Conservation (phyloP, 1,140 invertebrate species). For the Drosophila burlai region DNA sequence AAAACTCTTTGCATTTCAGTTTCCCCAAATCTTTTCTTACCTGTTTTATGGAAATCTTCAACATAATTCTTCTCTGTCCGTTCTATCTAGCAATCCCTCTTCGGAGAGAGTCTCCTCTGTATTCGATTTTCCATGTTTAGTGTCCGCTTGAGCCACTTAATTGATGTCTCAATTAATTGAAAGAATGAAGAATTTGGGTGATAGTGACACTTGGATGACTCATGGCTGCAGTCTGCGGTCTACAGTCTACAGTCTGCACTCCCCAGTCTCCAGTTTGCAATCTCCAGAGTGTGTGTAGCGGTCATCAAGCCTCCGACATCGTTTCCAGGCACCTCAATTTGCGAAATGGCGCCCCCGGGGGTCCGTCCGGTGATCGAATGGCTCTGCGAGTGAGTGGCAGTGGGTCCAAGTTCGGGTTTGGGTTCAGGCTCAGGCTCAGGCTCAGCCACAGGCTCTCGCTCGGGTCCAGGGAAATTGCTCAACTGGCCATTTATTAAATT, state of each 20-base stretch:
- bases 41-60: not conserved
- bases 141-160: not conserved
- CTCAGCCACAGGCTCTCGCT: not conserved
- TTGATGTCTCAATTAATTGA: constrained; percentile 13
- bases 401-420: constrained; percentile 5
- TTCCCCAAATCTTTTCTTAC: not conserved
- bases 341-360: constrained; percentile 42
- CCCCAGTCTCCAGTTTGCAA: not conserved
- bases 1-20: not conserved
- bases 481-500: constrained; percentile 57
- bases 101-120: not conserved
- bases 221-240: not conserved
- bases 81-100: no score
- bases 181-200: not conserved
- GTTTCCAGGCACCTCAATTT: constrained; percentile 41
- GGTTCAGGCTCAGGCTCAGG: not conserved
- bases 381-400: constrained; percentile 18
- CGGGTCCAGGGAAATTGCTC: constrained; percentile 31
- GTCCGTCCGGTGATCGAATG: constrained; percentile 38
- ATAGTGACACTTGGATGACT: constrained; percentile 9
- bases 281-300: not conserved
- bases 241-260: not conserved
- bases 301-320: constrained; percentile 22
- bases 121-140: not conserved
- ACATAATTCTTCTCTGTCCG: not conserved